A percentile compares a stretch with the other conserved stretches of the same genome.
Conservation (phyloP, 1,140 invertebrate species). For the Listronotus bonariensis region DNA sequence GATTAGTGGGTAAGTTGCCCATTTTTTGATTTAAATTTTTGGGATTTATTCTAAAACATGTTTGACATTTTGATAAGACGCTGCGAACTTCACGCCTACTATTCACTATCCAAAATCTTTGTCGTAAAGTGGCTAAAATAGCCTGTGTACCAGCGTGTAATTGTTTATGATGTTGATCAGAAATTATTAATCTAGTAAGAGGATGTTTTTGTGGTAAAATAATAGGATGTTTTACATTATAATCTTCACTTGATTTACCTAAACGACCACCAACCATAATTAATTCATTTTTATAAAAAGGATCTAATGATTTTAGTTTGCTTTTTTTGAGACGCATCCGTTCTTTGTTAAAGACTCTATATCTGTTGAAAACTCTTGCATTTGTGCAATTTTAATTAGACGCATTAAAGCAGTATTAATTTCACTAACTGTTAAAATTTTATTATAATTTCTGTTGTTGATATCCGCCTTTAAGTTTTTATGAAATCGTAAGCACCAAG, state of each 20-base stretch:
- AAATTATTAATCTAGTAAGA: slow-evolving; percentile 40
- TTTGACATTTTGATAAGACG: slow-evolving; percentile 12
- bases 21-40: slow-evolving; percentile 19
- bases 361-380: slow-evolving; percentile 1
- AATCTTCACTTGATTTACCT: slow-evolving; percentile 28
- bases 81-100: slow-evolving; percentile 15
- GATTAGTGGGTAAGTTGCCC: slow-evolving; percentile 7
- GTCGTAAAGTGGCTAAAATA: slow-evolving; percentile 34
- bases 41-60: slow-evolving; percentile 34
- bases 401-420: background rate
- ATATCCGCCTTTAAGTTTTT: too few relatives aligned
- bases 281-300: slow-evolving; percentile 32
- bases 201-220: slow-evolving; percentile 40
- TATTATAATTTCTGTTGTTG: too few relatives aligned
- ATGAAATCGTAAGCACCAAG: too few relatives aligned
- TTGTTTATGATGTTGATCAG: slow-evolving; percentile 33
- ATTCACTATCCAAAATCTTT: slow-evolving; percentile 45
- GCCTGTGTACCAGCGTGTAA: slow-evolving; percentile 42
- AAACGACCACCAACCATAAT: slow-evolving; percentile 46
- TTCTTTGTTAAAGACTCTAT: slow-evolving; percentile 18
- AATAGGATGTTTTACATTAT: slow-evolving; percentile 42
- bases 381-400: slow-evolving; percentile 1
- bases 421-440: background rate
- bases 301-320: slow-evolving; percentile 14
- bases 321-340: slow-evolving; percentile 14